Conservation (phyloP, 2,113 vertebrate genomes). For the Oxygymnocypris stewartii region DNA sequence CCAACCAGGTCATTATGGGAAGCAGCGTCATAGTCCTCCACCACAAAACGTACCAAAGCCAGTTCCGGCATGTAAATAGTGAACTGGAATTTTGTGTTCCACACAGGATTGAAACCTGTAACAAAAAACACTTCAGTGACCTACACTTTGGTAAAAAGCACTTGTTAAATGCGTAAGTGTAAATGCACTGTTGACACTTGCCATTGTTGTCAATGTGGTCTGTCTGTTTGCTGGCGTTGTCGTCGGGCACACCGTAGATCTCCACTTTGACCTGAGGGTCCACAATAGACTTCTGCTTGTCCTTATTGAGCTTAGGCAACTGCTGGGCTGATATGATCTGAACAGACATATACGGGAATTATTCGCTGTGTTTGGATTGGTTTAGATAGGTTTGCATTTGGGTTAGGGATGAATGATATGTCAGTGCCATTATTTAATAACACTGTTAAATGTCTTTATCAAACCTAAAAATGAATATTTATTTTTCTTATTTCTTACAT, state of each 20-base stretch:
- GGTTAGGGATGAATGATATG: background rate
- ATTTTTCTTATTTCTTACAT: no score
- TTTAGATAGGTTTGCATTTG: background rate
- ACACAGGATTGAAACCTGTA: constrained; percentile 90
- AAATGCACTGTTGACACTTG: constrained; percentile 52
- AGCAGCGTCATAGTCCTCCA: constrained; percentile 86
- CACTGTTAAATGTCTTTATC: background rate
- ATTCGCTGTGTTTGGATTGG: background rate
- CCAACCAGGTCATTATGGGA: constrained; percentile 88
- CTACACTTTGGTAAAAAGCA: background rate
- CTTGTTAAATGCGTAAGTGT: background rate
- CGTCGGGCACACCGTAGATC: constrained; percentile 80
- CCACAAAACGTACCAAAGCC: constrained; percentile 85
- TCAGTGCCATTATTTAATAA: background rate
- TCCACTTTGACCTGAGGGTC: constrained; percentile 89
- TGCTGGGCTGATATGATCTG: constrained; percentile 96
- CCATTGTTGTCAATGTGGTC: constrained; percentile 87
- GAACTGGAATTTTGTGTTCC: constrained; percentile 84
- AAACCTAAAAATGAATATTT: background rate
- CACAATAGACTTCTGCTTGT: constrained; percentile 86
- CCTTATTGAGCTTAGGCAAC: constrained; percentile 90
- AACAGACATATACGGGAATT: background rate
- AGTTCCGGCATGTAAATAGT: constrained; percentile 81
- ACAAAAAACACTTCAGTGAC: background rate
- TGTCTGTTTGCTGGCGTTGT: constrained; percentile 79